Conservation (phyloP, 2,113 vertebrate genomes). For the Pomatostomus ruficeps region DNA sequence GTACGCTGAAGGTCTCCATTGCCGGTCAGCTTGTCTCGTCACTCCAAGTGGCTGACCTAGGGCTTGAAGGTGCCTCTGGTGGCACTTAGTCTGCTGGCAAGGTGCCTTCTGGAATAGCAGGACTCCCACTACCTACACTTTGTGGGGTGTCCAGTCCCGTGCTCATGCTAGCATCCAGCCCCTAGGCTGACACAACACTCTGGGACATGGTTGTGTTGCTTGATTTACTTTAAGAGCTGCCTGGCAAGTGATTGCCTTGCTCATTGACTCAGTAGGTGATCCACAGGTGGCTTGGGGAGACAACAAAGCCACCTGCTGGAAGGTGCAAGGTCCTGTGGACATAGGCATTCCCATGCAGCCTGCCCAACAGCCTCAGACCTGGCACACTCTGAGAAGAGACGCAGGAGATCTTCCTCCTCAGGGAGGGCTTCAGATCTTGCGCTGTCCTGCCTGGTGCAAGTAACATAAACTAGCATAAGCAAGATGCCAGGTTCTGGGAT, state of each 20-base stretch:
- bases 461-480: neutral
- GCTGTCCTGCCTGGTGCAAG: neutral
- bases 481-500: neutral
- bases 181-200: neutral
- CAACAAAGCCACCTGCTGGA: neutral
- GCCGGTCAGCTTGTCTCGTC: neutral
- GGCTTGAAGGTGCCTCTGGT: neutral
- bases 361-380: neutral
- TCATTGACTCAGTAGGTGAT: neutral
- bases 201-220: neutral
- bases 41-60: neutral
- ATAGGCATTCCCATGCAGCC: neutral
- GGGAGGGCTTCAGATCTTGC: neutral
- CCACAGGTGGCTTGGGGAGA: neutral
- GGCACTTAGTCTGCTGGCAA: neutral
- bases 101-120: neutral
- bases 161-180: neutral
- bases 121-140: neutral
- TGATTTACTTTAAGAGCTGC: neutral
- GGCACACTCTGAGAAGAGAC: neutral
- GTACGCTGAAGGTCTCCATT: neutral
- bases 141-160: rapidly evolving
- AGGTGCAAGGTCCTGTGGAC: neutral
- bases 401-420: neutral
- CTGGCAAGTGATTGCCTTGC: neutral